Percentiles rank a stretch among this genome's conserved stretches.
These are phyloP conservation scores for Gastrophysa polygoni DNA, from an alignment of 2,888 invertebrate genomes.

Conservation along the genomic window DNA sequence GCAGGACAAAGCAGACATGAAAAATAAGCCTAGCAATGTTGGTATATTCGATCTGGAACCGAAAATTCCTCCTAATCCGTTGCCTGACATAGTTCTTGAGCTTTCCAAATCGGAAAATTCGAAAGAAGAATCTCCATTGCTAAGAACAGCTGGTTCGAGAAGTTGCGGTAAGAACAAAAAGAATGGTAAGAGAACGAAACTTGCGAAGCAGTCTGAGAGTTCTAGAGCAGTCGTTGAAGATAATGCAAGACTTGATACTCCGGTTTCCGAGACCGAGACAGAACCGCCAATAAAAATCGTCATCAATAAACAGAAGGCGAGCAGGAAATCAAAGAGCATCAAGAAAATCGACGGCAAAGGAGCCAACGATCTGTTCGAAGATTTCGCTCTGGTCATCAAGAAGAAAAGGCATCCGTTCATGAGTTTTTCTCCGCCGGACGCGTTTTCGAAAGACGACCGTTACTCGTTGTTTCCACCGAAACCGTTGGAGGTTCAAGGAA, in stretches of 20 bases:
- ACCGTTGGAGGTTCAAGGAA: conserved; percentile 2
- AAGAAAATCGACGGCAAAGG: conserved; percentile 40
- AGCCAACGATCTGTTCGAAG: conserved; percentile 42
- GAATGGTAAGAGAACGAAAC: neutral
- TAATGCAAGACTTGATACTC: neutral
- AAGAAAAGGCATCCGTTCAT: conserved; percentile 42
- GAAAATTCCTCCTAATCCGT: no score
- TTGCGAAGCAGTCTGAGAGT: no score
- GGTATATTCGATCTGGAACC: no score
- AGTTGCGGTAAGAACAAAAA: neutral
- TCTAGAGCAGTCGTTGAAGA: neutral
- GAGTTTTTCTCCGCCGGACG: conserved; percentile 27
- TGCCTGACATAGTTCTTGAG: no score
- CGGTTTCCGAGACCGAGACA: conserved; percentile 2
- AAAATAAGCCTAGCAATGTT: no score
- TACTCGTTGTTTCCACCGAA: conserved; percentile 10
- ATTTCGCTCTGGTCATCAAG: conserved; percentile 45
- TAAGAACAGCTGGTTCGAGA: no score
- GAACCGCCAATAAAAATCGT: conserved; percentile 33
- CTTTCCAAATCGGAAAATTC: no score
- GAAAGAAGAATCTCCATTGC: no score
- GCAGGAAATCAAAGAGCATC: conserved; percentile 43
- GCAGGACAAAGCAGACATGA: no score
- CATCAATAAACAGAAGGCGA: conserved; percentile 38
- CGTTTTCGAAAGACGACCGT: conserved; percentile 23